These are phyloP conservation scores for Conistra vaccinii DNA, from an alignment of 2,888 invertebrate species.

Conservation along the genomic window DNA sequence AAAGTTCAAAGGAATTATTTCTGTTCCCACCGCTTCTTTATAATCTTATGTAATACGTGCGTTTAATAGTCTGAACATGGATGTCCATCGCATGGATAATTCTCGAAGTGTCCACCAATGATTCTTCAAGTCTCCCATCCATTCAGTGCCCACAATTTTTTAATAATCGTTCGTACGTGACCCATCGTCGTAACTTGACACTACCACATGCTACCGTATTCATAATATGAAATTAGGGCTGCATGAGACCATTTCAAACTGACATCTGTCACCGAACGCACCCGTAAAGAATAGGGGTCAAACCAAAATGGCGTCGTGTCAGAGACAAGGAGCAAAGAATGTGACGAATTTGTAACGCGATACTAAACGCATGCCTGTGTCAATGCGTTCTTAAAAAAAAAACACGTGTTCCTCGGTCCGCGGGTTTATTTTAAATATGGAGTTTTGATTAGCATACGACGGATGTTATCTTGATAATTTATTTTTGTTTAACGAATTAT, in stretches of 20 bases:
- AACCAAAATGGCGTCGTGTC: conserved; percentile 52
- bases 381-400: conserved; percentile 79
- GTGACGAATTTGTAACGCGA: conserved; percentile 84
- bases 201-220: conserved; percentile 79
- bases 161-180: conserved; percentile 73
- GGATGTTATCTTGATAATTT: conserved; percentile 61
- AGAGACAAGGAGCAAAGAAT: conserved; percentile 69
- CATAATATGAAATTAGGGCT: conserved; percentile 78
- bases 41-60: conserved; percentile 35
- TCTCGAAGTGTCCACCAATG: conserved; percentile 50
- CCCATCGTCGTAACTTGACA: conserved; percentile 79
- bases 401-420: conserved; percentile 72
- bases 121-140: conserved; percentile 51
- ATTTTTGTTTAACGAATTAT: conserved; percentile 54
- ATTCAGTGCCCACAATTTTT: conserved; percentile 63
- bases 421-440: conserved; percentile 65
- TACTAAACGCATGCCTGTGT: conserved; percentile 78
- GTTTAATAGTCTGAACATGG: conserved; percentile 60
- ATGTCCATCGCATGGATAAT: conserved; percentile 33
- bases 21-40: conserved; percentile 49
- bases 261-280: conserved; percentile 53
- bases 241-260: conserved; percentile 61
- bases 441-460: conserved; percentile 61
- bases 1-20: conserved; percentile 59
- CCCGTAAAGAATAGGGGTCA: conserved; percentile 58